Conservation (phyloP, 2,888 invertebrate species). For the Drosophila ustulata region DNA sequence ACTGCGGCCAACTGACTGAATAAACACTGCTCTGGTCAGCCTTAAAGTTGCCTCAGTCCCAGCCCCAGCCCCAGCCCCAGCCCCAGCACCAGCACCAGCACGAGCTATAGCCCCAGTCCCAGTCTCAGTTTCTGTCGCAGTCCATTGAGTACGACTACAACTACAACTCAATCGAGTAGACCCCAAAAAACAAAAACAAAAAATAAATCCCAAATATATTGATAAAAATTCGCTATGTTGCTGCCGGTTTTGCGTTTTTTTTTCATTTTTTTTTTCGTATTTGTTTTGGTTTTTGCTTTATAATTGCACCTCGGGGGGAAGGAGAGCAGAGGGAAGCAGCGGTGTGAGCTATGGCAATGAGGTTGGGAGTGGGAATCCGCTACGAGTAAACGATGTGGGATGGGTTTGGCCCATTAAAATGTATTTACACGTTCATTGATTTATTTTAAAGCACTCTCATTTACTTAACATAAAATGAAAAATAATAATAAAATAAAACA, state of each 20-base stretch:
- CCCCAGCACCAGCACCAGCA: constrained; percentile 5
- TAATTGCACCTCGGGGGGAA: constrained; percentile 22
- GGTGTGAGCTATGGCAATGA: constrained; percentile 26
- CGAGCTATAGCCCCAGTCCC: constrained; percentile 3
- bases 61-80: constrained; percentile 7
- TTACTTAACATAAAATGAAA: constrained; percentile 39
- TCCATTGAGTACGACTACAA: constrained; percentile 39
- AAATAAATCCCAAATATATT: constrained; percentile 46
- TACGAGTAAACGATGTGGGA: constrained; percentile 27
- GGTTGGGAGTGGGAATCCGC: constrained; percentile 29
- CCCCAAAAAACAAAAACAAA: constrained; percentile 23
- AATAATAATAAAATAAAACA: constrained; percentile 7
- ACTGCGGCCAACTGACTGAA: constrained; percentile 68
- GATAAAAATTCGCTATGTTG: constrained; percentile 61
- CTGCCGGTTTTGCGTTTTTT: constrained; percentile 54
- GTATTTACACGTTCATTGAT: constrained; percentile 77
- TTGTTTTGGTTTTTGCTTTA: constrained; percentile 57
- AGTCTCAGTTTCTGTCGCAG: constrained; percentile 22
- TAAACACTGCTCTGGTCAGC: constrained; percentile 48
- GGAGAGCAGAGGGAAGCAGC: constrained; percentile 9
- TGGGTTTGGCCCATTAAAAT: constrained; percentile 68
- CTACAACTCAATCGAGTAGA: constrained; percentile 34
- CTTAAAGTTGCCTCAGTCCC: constrained; percentile 53
- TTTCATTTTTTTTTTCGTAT: constrained; percentile 29
- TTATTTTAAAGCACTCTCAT: constrained; percentile 49